These are phyloP conservation scores for Pteropus rufus DNA, from an alignment of 2,797 vertebrate species.

Conservation along the genomic window DNA sequence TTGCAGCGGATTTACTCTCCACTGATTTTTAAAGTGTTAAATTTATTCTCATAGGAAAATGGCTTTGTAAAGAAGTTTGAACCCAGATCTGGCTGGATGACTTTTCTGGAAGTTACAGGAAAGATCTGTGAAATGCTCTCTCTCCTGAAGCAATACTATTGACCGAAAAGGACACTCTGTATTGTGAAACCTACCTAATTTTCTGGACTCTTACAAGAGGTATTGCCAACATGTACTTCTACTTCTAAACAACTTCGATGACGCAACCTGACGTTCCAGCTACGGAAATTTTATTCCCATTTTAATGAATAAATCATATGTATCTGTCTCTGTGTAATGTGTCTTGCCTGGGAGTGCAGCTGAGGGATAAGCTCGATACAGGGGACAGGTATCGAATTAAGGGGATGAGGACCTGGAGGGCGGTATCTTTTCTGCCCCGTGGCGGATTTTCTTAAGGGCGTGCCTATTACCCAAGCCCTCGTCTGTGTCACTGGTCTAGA, in stretches of 20 bases:
- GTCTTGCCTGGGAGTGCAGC: background rate
- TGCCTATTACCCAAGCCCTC: background rate
- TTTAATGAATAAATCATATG: background rate
- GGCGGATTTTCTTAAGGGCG: background rate
- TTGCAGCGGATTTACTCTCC: background rate
- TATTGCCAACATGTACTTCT: conserved; percentile 23
- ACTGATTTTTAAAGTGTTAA: background rate
- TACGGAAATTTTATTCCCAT: background rate
- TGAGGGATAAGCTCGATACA: background rate
- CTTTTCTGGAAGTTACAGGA: conserved; percentile 73
- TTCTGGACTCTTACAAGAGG: conserved; percentile 40
- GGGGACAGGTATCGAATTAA: background rate
- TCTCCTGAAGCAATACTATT: conserved; percentile 78
- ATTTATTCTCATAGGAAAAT: conserved; percentile 77
- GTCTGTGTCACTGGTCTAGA: background rate
- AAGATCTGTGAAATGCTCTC: conserved; percentile 68
- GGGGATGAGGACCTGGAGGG: background rate
- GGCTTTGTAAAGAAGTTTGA: conserved; percentile 83
- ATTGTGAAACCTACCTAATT: background rate
- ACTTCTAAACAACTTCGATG: background rate
- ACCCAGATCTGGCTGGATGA: conserved; percentile 74
- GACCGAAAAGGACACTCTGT: conserved; percentile 40
- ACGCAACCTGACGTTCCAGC: background rate
- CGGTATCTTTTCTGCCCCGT: background rate
- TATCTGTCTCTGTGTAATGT: background rate